These are phyloP conservation scores for Salvelinus alpinus DNA, from an alignment of 2,113 vertebrate species.

Conservation along the genomic window DNA sequence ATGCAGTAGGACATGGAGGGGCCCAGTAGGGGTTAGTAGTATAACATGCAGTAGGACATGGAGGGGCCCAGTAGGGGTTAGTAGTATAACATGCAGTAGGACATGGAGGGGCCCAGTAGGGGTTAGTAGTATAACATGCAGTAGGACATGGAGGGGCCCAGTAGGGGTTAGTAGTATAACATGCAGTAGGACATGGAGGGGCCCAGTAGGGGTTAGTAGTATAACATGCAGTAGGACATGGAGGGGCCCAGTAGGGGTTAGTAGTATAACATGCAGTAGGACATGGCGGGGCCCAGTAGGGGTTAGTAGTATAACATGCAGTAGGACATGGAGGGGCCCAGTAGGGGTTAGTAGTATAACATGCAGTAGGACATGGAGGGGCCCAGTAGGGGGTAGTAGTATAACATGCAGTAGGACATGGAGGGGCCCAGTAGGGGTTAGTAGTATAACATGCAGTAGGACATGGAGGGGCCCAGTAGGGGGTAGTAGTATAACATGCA, in stretches of 20 bases:
- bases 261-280: conserved; percentile 1
- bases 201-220: conserved; percentile 35
- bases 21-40: conserved; percentile 36
- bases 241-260: conserved; percentile 3
- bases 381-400: conserved; percentile 36
- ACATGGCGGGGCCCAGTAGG: conserved; percentile 23
- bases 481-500: too few relatives aligned
- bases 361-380: not conserved
- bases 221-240: not conserved
- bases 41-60: not conserved
- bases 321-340: not conserved
- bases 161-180: conserved; percentile 18
- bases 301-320: conserved; percentile 21
- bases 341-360: conserved; percentile 18
- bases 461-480: too few relatives aligned
- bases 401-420: not conserved
- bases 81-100: conserved; percentile 1
- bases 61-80: conserved; percentile 8
- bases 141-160: not conserved
- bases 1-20: not conserved
- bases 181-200: not conserved
- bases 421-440: conserved; percentile 6
- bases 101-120: conserved; percentile 23
- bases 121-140: conserved; percentile 20
- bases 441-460: conserved; percentile 1